phyloP scores from a whole-genome alignment of 2,888 invertebrate species.

The Leptinotarsa juncta region DNA sequence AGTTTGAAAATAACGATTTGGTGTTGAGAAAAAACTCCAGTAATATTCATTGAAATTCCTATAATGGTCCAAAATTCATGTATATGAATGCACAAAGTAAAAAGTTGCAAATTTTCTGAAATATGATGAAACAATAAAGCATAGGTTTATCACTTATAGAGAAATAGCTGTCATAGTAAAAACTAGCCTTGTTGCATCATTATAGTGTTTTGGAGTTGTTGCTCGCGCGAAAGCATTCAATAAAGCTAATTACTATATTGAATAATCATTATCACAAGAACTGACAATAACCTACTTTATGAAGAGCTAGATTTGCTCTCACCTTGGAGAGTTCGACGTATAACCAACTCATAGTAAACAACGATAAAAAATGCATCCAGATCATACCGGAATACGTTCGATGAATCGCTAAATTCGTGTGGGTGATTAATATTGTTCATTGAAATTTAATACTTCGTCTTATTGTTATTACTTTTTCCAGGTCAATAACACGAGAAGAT shows the following conservation, averaged over 20 bases:
- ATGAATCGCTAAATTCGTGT: background rate
- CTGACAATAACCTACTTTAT: background rate
- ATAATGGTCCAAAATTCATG: no score
- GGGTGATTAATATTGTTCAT: conserved; percentile 7
- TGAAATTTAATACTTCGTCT: conserved; percentile 24
- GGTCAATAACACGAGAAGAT: conserved; percentile 33
- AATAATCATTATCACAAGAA: background rate
- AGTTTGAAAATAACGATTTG: no score
- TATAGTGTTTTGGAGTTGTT: no score
- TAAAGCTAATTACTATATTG: background rate
- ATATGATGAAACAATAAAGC: no score
- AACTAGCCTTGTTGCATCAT: no score
- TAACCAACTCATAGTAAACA: conserved; percentile 4
- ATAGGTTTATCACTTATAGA: no score
- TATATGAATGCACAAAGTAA: no score
- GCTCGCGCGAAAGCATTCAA: no score
- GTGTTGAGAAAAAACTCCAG: no score
- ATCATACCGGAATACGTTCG: background rate
- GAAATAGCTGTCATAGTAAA: no score
- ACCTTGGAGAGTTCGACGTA: background rate
- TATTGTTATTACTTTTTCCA: conserved; percentile 19
- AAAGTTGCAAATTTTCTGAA: no score
- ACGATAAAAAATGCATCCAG: background rate
- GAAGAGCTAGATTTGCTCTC: background rate
- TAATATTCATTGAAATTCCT: no score